phyloP scores from a whole-genome alignment of 1,140 invertebrate genomes.

The Oryzaephilus surinamensis region DNA sequence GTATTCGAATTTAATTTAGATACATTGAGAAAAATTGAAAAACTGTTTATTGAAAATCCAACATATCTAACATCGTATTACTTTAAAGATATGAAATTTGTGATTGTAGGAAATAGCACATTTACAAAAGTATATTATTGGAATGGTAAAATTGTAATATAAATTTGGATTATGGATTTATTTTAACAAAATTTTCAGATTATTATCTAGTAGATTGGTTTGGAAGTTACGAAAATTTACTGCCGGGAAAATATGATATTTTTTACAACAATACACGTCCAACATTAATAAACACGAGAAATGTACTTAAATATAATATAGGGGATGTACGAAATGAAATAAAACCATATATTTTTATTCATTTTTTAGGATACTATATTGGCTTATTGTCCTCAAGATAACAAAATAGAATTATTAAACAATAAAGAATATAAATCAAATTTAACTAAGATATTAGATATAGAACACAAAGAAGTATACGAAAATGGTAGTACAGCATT shows the following conservation, averaged over 20 bases:
- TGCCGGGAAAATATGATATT: conserved; percentile 7
- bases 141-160: conserved; percentile 11
- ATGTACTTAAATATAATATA: no score
- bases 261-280: conserved; percentile 10
- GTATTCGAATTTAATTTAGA: conserved; percentile 19
- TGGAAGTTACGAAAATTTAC: conserved; percentile 5
- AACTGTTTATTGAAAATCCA: conserved; percentile 9
- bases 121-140: conserved; percentile 12
- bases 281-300: conserved; percentile 7
- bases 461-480: no score
- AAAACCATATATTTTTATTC: no score
- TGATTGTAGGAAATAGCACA: conserved; percentile 11
- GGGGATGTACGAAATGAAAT: no score
- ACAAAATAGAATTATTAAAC: no score
- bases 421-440: no score
- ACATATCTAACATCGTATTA: conserved; percentile 12
- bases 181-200: conserved; percentile 1
- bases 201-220: conserved; percentile 10
- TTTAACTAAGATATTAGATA: no score
- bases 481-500: no score
- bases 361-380: no score
- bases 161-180: no score
- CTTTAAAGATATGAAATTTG: conserved; percentile 3
- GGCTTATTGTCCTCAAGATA: no score
- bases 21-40: conserved; percentile 16